Percentiles rank a stretch among this genome's conserved stretches.
Conservation (phyloP, 2,113 vertebrate species). For the Excalfactoria chinensis region DNA sequence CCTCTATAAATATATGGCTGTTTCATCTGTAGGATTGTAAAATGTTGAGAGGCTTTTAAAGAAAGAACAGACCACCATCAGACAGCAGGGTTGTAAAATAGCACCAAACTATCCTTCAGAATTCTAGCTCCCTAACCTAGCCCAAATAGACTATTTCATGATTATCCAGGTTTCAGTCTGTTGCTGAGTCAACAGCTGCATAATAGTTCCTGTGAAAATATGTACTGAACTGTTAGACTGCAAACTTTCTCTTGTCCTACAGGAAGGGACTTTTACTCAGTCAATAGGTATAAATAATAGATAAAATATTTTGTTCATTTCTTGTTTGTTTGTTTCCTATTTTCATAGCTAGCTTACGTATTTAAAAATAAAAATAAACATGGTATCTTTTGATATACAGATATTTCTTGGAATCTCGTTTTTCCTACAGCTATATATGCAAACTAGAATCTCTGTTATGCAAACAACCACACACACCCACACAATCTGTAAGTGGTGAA, state of each 20-base stretch:
- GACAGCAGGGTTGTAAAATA: neutral
- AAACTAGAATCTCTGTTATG: neutral
- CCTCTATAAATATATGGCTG: neutral
- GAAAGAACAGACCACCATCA: neutral
- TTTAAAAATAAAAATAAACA: neutral
- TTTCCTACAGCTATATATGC: neutral
- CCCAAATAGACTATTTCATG: neutral
- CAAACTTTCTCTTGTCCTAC: constrained; percentile 14
- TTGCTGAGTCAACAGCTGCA: neutral
- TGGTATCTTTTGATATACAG: neutral
- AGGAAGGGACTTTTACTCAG: neutral
- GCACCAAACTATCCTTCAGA: neutral
- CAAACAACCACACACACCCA: neutral
- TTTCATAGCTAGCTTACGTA: neutral
- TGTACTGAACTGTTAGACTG: neutral
- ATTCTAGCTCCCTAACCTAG: neutral
- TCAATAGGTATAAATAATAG: neutral
- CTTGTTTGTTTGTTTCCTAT: neutral
- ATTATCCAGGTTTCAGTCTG: neutral
- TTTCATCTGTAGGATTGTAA: neutral
- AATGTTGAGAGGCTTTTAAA: neutral
- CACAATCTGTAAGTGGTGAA: neutral
- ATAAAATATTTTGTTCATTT: neutral
- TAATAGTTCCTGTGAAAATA: constrained; percentile 10
- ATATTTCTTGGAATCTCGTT: neutral